phyloP scores from a whole-genome alignment of 2,797 vertebrate species.

The Peromyscus eremicus region DNA sequence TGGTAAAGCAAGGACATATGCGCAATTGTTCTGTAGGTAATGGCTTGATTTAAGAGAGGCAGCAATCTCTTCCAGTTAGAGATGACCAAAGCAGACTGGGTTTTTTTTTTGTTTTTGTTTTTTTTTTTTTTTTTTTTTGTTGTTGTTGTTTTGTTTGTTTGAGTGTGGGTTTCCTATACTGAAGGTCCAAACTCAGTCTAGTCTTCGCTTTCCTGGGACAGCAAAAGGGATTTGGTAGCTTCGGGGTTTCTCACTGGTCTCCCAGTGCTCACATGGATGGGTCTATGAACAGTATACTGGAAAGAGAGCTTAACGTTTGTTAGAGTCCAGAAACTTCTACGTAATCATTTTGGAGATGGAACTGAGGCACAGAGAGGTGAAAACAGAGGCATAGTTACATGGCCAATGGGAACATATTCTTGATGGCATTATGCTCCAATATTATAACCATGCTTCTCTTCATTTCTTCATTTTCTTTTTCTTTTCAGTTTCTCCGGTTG shows the following conservation, averaged over 20 bases:
- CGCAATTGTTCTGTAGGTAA: background rate
- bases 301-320: background rate
- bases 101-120: slow-evolving; percentile 43
- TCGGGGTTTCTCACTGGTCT: background rate
- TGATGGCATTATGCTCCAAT: background rate
- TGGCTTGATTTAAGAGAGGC: background rate
- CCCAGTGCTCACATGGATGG: background rate
- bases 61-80: background rate
- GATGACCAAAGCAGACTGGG: background rate
- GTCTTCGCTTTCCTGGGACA: background rate
- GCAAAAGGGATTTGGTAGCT: background rate
- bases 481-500: background rate
- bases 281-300: background rate
- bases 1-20: background rate
- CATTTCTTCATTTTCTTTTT: too few relatives aligned
- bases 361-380: background rate
- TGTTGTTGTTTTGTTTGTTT: slow-evolving; percentile 39
- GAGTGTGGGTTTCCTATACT: background rate
- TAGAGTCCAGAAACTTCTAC: background rate
- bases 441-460: background rate
- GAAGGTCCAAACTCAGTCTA: background rate
- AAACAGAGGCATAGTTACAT: background rate
- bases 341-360: background rate
- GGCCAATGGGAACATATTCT: background rate
- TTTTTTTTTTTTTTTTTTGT: too few relatives aligned